Base-by-base conservation (phyloP, 2,113 vertebrate species). In the Variabilichromis moorii region DNA sequence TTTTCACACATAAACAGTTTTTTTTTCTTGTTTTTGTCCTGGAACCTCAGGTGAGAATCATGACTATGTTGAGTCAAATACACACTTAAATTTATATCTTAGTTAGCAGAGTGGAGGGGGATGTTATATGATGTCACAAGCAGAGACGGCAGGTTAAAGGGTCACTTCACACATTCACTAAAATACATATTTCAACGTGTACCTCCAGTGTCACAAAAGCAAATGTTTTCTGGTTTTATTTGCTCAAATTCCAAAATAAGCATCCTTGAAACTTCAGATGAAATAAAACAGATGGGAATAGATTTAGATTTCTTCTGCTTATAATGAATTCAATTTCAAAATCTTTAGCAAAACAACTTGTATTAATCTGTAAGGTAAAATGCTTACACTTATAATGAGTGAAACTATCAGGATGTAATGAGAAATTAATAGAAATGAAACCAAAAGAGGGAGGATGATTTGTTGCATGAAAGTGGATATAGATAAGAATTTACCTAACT, bases 1-100 rank as follows among this genome's bases (percentile, higher is more conserved):
- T 94, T 94, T 95, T 92, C 93, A 96, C 96, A 97, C 95, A 96
- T 89, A 95, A 95, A 95, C 90, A 88, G 47, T 50, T 93, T 81
- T 93, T 93, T 84, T 47, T 83, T 89, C 33, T 89, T 83, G 37
- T 91, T 94, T 92, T 91, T 91, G 86, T 90, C 90, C 89, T 94
- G 94, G 94, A 96, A 93, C 88, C 91, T 92, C 83, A 90, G 90
- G 93, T 94, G 95, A 94, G 94, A 96, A 94, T 95, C 93, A 89
- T 88, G 94, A 96, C 95, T 93, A 94, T 93, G 91, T 92, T 68
- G 76, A 91, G 87, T 94, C 93, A 96, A 92, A 88, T 94, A 96
- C 92, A 96, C 92, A 93, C 86, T 92, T 92, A 93, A 90, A 89
- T 88, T 89, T 90, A 90, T 88, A 90, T 90, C 83, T 91, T 81